phyloP scores from a whole-genome alignment of 2,888 invertebrate species.

The Lochmaea capreae region DNA sequence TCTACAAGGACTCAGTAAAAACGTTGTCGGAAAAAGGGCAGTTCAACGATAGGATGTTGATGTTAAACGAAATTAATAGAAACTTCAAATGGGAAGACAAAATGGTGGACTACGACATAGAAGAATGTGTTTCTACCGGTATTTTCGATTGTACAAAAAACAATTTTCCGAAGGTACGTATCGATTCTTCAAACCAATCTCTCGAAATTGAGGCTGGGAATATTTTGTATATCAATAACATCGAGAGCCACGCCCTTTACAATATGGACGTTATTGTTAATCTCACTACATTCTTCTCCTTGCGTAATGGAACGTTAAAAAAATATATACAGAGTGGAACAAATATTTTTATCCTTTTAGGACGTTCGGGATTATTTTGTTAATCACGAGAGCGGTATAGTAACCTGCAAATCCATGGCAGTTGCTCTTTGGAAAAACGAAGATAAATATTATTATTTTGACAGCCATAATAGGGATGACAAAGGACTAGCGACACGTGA shows the following conservation, averaged over 20 bases:
- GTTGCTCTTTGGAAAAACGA: slow-evolving; percentile 70
- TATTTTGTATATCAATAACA: too few species aligned
- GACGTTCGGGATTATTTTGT: slow-evolving; percentile 57
- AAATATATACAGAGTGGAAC: too few species aligned
- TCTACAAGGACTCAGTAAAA: slow-evolving; percentile 61
- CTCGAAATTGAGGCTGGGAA: too few species aligned
- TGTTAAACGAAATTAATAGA: slow-evolving; percentile 61
- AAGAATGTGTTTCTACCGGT: slow-evolving; percentile 61
- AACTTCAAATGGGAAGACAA: slow-evolving; percentile 59
- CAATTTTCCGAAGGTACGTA: slow-evolving; percentile 18
- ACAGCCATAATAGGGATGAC: slow-evolving; percentile 72
- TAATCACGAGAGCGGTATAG: slow-evolving; percentile 65
- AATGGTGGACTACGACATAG: slow-evolving; percentile 55
- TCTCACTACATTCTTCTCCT: too few species aligned
- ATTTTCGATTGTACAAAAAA: neutral
- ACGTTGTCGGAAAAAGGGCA: slow-evolving; percentile 52
- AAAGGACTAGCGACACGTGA: slow-evolving; percentile 65
- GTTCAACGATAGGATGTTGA: slow-evolving; percentile 55
- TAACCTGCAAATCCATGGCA: slow-evolving; percentile 71
- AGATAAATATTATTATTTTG: slow-evolving; percentile 69
- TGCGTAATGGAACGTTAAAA: too few species aligned
- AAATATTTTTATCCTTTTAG: slow-evolving; percentile 25
- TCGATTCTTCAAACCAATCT: too few species aligned
- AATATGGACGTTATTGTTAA: too few species aligned
- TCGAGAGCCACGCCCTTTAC: too few species aligned